phyloP scores from a whole-genome alignment of 2,888 invertebrate species.

The Eilema depressum region DNA sequence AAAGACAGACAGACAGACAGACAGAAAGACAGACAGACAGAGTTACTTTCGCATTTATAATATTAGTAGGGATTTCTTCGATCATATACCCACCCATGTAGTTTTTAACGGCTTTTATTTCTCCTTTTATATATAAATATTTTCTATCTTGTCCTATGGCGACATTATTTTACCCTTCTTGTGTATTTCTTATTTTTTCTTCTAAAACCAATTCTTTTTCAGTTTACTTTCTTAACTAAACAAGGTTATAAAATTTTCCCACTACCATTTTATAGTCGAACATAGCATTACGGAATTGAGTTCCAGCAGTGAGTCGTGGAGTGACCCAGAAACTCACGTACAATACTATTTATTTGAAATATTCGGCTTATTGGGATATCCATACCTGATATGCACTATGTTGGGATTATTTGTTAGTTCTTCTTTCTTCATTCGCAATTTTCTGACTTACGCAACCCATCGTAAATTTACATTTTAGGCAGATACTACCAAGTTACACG shows the following conservation, averaged over 20 bases:
- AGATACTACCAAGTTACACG: background rate
- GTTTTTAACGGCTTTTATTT: background rate
- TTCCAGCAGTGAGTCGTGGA: constrained; percentile 41
- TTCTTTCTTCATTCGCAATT: background rate
- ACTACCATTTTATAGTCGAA: background rate
- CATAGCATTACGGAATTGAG: constrained; percentile 13
- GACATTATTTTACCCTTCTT: background rate
- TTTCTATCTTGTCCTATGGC: background rate
- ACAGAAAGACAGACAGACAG: too few relatives aligned
- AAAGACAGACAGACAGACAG: too few relatives aligned
- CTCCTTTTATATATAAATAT: background rate
- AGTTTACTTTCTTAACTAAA: background rate
- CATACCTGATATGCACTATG: background rate
- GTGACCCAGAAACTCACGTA: constrained; percentile 66
- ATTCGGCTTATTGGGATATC: constrained; percentile 17
- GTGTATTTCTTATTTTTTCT: background rate
- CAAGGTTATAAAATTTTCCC: background rate
- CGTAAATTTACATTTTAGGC: background rate
- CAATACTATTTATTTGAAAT: constrained; percentile 35
- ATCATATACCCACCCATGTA: background rate
- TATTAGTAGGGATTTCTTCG: too few relatives aligned
- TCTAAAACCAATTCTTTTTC: background rate
- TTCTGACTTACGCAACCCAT: background rate
- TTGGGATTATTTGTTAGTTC: background rate
- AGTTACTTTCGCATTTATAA: too few relatives aligned